Evolutionary conservation across 2,797 vertebrate species (phyloP), one percentile per base, ranked within the genome.

Genomic region (Rhinophrynus dorsalis): DNA sequence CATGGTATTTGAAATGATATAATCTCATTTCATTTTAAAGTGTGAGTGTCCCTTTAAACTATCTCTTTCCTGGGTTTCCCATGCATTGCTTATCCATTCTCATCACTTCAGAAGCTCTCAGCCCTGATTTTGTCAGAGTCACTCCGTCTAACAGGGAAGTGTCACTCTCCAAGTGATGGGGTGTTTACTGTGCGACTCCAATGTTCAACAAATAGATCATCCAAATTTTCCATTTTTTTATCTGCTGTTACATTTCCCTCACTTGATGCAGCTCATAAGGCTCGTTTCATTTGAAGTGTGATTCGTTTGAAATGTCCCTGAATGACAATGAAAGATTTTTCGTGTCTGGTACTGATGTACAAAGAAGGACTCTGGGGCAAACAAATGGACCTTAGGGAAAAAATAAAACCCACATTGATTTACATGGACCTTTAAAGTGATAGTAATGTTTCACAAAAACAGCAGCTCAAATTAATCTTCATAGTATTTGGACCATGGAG

Each of bases 181-280:
- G 57, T 54, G 52, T 38, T 56, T 64, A 56, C 67, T 55, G 9
- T 4, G 35, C 26, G 35, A 64, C 61, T 48, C 30, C 18, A 63
- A 48, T n/a, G 26, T 47, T 54, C 61, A 55, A 60, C 54, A 45
- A 54, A 6, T 40, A 54, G 59, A 74, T 75, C 54, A 71, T 63
- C 60, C 65, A 59, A 74, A 68, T 27, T 37, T 76, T 75, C 78
- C 76, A 30, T 4, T 44, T 74, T 63, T 58, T 37, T 68, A 73
- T 75, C 44, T 62, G 74, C 18, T 66, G 48, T 1, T 64, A 60
- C 58, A 68, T 75, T 60, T 76, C 68, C 74, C 74, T 24, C 62
- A 63, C 54, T 68, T 67, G 62, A 74, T 64, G 37, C 24, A 42
- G 37, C 21, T 18, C 47, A 35, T 47, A 50, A 30, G 40, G 12